Evolutionary conservation across 1,140 invertebrate genomes (phyloP).

Genomic region (Ridgeia piscesae): DNA sequence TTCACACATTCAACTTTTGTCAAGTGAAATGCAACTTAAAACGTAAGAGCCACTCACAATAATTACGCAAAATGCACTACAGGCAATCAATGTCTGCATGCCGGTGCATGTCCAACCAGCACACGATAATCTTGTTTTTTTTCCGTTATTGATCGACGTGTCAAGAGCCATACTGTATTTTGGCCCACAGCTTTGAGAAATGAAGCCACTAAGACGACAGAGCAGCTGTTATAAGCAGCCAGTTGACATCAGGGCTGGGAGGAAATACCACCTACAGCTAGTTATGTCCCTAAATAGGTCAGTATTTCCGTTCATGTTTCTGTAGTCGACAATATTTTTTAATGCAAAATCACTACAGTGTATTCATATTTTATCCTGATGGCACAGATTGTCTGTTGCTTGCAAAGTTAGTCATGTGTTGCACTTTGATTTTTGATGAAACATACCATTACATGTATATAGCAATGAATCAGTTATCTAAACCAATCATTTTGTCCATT

Average conservation of each 20-base stretch:
- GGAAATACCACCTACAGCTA: neutral
- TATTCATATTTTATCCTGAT: no score
- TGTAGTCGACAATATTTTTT: no score
- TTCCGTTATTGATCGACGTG: neutral
- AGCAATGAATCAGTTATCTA: no score
- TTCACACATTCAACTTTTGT: neutral
- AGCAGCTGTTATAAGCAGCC: neutral
- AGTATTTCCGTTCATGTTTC: no score
- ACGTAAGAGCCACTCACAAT: neutral
- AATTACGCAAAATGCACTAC: neutral
- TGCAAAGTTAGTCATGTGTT: no score
- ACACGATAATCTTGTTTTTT: neutral
- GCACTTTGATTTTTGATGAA: no score
- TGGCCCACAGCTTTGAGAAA: neutral
- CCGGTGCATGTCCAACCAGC: neutral
- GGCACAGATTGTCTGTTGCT: no score
- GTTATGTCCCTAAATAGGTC: neutral
- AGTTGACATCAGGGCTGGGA: neutral
- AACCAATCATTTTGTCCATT: no score
- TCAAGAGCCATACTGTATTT: neutral
- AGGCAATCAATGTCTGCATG: neutral
- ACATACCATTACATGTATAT: no score
- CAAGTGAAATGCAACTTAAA: neutral
- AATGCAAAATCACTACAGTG: no score
- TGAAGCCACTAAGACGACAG: neutral